Percentiles rank a stretch among this genome's conserved stretches.
Evolutionary conservation across 1,140 invertebrate species (phyloP).

Genomic region (Paraescarpia echinospica): DNA sequence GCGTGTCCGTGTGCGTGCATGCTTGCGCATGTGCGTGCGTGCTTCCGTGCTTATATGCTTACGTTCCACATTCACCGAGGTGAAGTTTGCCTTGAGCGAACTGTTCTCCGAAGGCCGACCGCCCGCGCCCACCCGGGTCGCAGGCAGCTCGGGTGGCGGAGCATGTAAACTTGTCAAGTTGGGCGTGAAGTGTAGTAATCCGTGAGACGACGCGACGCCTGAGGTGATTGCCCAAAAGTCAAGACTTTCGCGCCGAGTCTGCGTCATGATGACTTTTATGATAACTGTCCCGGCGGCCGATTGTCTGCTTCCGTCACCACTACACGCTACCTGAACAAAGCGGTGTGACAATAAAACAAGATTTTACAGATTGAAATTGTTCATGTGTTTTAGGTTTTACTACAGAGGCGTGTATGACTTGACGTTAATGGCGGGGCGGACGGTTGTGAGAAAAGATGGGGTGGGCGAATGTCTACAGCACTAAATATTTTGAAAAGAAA

Average conservation of each 20-base stretch:
- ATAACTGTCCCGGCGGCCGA: neutral
- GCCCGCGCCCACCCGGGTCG: neutral
- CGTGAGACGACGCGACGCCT: neutral
- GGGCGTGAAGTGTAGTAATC: neutral
- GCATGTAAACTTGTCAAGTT: neutral
- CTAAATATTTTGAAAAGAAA: neutral
- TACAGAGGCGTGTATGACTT: too few relatives aligned
- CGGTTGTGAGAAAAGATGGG: neutral
- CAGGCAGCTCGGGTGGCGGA: neutral
- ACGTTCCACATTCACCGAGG: neutral
- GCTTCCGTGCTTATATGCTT: neutral
- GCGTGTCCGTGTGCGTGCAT: neutral
- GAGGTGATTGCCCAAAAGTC: neutral
- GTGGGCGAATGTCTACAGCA: neutral
- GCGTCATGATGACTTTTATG: neutral
- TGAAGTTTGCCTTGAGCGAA: neutral
- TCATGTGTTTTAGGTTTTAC: neutral
- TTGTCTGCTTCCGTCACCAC: neutral
- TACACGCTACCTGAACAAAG: neutral
- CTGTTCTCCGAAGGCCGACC: too few relatives aligned
- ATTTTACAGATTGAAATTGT: constrained; percentile 1
- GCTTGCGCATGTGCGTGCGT: neutral
- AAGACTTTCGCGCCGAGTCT: neutral
- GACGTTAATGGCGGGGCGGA: neutral
- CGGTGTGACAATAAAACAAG: neutral